Percentiles rank a stretch among this genome's conserved stretches.
phyloP scores from a whole-genome alignment of 2,113 vertebrate genomes.

The Mesoclemmys tuberculata region DNA sequence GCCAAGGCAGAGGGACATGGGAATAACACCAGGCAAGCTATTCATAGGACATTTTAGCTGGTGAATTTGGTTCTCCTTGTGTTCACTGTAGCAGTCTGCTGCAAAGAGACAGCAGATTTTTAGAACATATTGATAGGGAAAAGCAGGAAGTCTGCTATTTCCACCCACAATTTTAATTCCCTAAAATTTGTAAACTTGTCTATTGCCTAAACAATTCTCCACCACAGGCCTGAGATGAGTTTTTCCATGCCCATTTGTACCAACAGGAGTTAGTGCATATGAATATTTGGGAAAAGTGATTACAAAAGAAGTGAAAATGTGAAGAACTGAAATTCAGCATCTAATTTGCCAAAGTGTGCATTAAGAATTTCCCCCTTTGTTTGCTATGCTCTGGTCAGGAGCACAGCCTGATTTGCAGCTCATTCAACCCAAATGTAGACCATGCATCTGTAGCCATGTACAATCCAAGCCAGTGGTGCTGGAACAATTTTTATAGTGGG shows the following conservation, averaged over 20 bases:
- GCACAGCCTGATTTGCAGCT: rapidly evolving
- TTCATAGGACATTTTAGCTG: constrained; percentile 45
- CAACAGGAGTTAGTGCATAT: rapidly evolving
- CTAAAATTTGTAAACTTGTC: neutral
- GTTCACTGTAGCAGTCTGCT: constrained; percentile 54
- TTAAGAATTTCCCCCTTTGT: neutral
- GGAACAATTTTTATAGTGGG: no score
- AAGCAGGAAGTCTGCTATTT: constrained; percentile 30
- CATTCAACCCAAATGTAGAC: neutral
- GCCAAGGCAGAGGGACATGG: neutral
- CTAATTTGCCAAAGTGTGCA: neutral
- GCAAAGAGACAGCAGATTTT: constrained; percentile 24
- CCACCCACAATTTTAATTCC: constrained; percentile 9
- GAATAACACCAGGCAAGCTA: constrained; percentile 48
- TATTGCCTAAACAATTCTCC: neutral
- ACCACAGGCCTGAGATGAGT: neutral
- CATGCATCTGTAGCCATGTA: neutral
- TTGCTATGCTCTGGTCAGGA: neutral
- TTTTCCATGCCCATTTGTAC: neutral
- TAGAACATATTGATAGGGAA: constrained; percentile 39
- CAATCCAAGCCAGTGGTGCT: neutral
- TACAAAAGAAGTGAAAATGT: neutral
- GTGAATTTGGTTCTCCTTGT: constrained; percentile 17
- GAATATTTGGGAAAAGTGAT: rapidly evolving
- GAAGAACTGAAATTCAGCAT: constrained; percentile 2